Evolutionary conservation across 1,140 invertebrate genomes (phyloP).

Genomic region (Stegodyphus mimosarum): DNA sequence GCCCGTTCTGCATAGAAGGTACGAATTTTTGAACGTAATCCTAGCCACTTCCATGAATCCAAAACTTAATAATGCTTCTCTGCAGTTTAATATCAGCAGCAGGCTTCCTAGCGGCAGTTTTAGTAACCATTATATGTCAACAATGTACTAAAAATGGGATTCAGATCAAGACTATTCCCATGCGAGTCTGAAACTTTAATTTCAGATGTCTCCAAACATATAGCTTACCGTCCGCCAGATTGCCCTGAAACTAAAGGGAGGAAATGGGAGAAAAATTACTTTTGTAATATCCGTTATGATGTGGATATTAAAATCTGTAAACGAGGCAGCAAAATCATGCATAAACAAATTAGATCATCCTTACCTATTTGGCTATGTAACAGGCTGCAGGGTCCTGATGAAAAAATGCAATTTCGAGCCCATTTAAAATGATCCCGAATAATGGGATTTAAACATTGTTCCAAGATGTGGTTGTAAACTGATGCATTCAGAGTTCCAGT

Average conservation of each 20-base stretch:
- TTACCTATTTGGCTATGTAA: background rate
- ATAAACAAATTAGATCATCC: background rate
- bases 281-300: slow-evolving; percentile 7
- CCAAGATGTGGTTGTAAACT: background rate
- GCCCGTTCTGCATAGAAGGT: background rate
- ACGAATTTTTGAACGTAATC: background rate
- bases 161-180: slow-evolving; percentile 7
- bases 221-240: no score
- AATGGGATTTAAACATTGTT: background rate
- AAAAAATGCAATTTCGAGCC: slow-evolving; percentile 8
- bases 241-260: no score
- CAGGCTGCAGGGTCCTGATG: background rate
- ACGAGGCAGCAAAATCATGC: background rate
- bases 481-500: background rate
- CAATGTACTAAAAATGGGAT: slow-evolving; percentile 9
- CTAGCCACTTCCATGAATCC: background rate
- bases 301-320: slow-evolving; percentile 11
- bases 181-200: background rate
- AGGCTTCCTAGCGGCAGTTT: background rate
- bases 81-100: background rate
- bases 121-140: slow-evolving; percentile 14
- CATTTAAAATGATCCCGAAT: slow-evolving; percentile 4
- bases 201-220: no score
- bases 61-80: background rate
- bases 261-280: background rate